Percentiles rank a stretch among this genome's conserved stretches.
These are phyloP conservation scores for Macrobrachium rosenbergii DNA, from an alignment of 1,140 invertebrate genomes.

Conservation along the genomic window DNA sequence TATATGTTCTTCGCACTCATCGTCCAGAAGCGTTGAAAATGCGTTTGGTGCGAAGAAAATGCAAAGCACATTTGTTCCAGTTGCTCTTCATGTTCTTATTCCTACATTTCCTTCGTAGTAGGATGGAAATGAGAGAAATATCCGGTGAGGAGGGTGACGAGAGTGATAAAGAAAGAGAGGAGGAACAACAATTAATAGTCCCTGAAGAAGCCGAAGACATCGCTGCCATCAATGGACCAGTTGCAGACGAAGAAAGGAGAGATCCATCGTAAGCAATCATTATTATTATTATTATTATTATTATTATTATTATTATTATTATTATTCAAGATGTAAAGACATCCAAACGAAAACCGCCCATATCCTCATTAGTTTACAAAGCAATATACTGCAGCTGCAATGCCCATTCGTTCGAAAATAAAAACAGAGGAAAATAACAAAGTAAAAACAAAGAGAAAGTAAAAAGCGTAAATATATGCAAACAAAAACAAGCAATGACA, in stretches of 20 bases:
- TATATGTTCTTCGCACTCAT: too few species aligned
- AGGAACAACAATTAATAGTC: too few species aligned
- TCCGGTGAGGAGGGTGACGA: neutral
- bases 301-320: neutral
- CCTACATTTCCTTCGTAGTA: neutral
- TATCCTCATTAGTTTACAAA: neutral
- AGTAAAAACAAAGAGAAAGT: neutral
- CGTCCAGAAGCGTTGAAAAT: too few species aligned
- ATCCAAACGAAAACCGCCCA: neutral
- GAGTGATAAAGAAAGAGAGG: neutral
- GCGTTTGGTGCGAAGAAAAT: too few species aligned
- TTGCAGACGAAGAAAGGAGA: too few species aligned
- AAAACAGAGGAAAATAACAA: neutral
- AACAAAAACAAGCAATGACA: too few species aligned
- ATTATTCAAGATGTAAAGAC: neutral
- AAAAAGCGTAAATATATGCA: neutral
- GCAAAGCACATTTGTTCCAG: too few species aligned
- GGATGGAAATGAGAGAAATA: neutral
- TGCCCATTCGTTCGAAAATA: neutral
- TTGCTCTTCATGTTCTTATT: too few species aligned
- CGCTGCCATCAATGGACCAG: too few species aligned
- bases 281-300: slow-evolving; percentile 5
- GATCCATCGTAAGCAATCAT: neutral
- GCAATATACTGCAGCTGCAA: too few species aligned
- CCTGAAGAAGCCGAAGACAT: too few species aligned